phyloP scores from a whole-genome alignment of 2,113 vertebrate species.

The Notothenia coriiceps region DNA sequence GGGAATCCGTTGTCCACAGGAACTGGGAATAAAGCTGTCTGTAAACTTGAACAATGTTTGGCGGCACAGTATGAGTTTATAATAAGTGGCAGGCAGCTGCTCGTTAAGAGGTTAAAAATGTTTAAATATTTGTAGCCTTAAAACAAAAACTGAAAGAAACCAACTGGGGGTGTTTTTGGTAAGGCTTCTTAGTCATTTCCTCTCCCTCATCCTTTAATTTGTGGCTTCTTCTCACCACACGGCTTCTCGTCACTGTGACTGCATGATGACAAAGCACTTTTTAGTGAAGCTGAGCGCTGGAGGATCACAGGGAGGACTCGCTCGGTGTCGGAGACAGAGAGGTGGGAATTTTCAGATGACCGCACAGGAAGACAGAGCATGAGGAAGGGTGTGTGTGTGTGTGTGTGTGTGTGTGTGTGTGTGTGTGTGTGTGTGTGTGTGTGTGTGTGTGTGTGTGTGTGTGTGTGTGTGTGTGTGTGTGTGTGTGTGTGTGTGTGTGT shows the following conservation, averaged over 20 bases:
- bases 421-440: conserved; percentile 46
- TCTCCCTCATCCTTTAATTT: conserved; percentile 30
- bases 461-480: conserved; percentile 39
- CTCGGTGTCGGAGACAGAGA: conserved; percentile 20
- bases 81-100: not conserved
- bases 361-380: conserved; percentile 22
- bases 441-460: conserved; percentile 54
- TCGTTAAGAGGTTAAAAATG: not conserved
- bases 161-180: conserved; percentile 5
- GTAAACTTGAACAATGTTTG: conserved; percentile 6
- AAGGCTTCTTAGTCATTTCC: conserved; percentile 14
- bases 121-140: not conserved
- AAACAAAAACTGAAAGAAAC: not conserved
- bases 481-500: conserved; percentile 56
- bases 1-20: not conserved
- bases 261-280: conserved; percentile 36
- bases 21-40: not conserved
- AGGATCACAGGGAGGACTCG: not conserved
- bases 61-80: not conserved
- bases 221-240: not conserved
- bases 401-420: conserved; percentile 1
- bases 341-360: conserved; percentile 30
- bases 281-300: conserved; percentile 22
- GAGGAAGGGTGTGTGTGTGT: not conserved
- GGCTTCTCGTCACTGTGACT: conserved; percentile 16